Evolutionary conservation across 2,113 vertebrate genomes (phyloP), one percentile per base, ranked within the genome.

Genomic region (Xenus cinereus): DNA sequence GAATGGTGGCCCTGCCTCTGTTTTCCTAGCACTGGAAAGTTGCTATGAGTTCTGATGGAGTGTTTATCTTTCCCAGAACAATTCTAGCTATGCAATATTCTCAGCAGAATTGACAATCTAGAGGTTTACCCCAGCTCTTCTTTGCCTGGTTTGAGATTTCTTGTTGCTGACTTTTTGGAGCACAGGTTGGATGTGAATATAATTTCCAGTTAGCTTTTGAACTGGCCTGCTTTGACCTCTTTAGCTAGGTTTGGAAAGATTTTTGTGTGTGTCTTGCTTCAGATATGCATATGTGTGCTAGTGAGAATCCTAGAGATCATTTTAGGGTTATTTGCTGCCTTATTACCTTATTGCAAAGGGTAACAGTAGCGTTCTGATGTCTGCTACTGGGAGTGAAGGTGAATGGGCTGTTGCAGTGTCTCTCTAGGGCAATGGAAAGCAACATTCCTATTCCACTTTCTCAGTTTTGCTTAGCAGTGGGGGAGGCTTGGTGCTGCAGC

Each of bases 401-500:
- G 45, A 78, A 10, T 32, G 60, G 45, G 41, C 74, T 89, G 57
- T 63, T 85, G 91, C 88, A 54, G 51, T 91, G 56, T 78, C 75
- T 95, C 27, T 88, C 18, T 57, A 66, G 71, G 74, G 76, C 67
- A 76, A 53, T 73, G 67, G 83, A 89, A 85, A 90, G 93, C 92
- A 90, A 22, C 96, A 96, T 97, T 97, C 92, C 93, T 96, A 2
- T 68, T 92, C 81, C 72, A 74, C 79, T 96, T 87, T 84, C 89
- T 93, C 9, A 33, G 59, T 94, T 91, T 93, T 96, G 71, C 85
- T 94, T 93, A 89, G 91, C 2, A 1, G 85, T 94, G 93, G 93
- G 97, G 94, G 96, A 97, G 93, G 93, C 74, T 94, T 87, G 89
- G 62, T 89, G 59, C 93, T 85, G 93, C 73, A 95, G 95, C 74